phyloP scores from a whole-genome alignment of 1,140 invertebrate species.

The Bombus huntii region DNA sequence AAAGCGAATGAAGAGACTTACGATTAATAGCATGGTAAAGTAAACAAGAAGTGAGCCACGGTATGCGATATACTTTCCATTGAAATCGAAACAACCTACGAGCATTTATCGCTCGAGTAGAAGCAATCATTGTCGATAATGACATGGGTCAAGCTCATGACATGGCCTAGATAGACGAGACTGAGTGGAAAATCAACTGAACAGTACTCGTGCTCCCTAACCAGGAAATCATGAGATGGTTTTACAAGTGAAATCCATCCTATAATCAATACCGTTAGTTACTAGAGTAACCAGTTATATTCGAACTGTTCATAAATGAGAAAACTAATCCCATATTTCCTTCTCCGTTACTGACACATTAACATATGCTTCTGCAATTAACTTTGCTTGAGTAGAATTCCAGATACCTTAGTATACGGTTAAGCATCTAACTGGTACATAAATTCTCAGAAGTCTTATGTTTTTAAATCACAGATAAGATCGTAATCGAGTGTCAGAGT shows the following conservation, averaged over 20 bases:
- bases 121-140: constrained; percentile 61
- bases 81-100: constrained; percentile 14
- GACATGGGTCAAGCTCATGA: constrained; percentile 71
- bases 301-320: neutral
- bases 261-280: neutral
- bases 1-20: neutral
- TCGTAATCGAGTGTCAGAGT: neutral
- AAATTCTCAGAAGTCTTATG: neutral
- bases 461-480: neutral
- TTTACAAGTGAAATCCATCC: neutral
- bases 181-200: constrained; percentile 11
- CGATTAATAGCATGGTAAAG: neutral
- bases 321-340: neutral
- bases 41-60: neutral
- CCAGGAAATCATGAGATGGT: constrained; percentile 14
- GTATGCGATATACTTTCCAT: constrained; percentile 14
- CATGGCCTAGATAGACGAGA: constrained; percentile 38
- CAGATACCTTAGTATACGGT: neutral
- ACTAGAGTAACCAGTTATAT: neutral
- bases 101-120: constrained; percentile 10
- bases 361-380: neutral
- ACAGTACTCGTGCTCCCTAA: neutral
- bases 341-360: neutral
- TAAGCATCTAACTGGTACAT: neutral
- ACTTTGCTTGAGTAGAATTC: neutral